Evolutionary conservation across 1,140 invertebrate genomes (phyloP).

Genomic region (Holotrichia oblita): DNA sequence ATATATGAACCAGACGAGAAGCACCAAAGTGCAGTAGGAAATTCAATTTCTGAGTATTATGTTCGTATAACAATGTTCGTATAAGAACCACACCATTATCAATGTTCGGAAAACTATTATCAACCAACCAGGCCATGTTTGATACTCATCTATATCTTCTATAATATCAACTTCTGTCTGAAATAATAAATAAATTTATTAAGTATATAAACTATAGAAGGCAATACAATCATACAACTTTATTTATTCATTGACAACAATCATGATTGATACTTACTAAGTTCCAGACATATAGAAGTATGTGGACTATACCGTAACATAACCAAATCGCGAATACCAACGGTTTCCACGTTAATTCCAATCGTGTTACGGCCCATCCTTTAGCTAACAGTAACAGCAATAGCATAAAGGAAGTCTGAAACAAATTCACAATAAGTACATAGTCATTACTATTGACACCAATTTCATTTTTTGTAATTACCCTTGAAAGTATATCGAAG

Average conservation of each 20-base stretch:
- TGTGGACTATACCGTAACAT: constrained; percentile 89
- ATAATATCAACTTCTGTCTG: constrained; percentile 95
- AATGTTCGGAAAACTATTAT: constrained; percentile 86
- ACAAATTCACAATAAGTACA: no score
- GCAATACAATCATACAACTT: no score
- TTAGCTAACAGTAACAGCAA: constrained; percentile 92
- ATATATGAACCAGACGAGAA: constrained; percentile 98
- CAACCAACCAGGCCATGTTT: constrained; percentile 96
- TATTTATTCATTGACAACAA: no score
- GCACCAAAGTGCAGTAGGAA: constrained; percentile 97
- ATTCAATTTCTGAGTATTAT: constrained; percentile 88
- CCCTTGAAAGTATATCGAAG: constrained; percentile 88
- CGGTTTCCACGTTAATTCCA: constrained; percentile 86
- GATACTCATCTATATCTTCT: constrained; percentile 96
- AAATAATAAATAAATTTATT: constrained; percentile 53
- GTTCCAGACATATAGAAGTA: constrained; percentile 95
- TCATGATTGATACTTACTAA: no score
- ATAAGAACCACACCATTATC: constrained; percentile 96
- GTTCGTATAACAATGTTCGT: constrained; percentile 94
- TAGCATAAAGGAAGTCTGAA: constrained; percentile 92
- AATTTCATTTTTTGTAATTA: no score
- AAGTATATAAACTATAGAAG: constrained; percentile 19
- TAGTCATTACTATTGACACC: no score
- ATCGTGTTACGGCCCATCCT: constrained; percentile 94
- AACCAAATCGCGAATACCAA: constrained; percentile 92